Evolutionary conservation across 1,140 invertebrate species (phyloP).

Genomic region (Leptinotarsa undecemlineata): DNA sequence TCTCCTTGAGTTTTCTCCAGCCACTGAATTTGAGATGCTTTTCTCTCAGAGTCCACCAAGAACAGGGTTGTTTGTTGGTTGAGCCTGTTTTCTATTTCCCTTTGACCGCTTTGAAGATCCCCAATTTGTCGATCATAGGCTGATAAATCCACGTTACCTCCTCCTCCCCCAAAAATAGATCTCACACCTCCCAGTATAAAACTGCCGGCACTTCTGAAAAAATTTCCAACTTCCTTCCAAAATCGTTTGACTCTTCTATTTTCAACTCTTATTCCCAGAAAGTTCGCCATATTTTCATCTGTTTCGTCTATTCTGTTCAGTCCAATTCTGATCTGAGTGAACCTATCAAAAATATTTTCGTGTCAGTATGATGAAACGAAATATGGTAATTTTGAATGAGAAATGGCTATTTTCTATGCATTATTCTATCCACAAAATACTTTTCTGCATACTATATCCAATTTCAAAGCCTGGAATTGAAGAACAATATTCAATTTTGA

Average conservation of each 20-base stretch:
- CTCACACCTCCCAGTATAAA: not conserved
- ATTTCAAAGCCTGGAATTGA: no score
- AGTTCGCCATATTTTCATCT: constrained; percentile 17
- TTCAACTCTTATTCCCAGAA: constrained; percentile 16
- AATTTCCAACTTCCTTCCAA: not conserved
- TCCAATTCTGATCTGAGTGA: not conserved
- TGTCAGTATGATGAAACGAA: not conserved
- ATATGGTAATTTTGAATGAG: no score
- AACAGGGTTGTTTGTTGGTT: constrained; percentile 1
- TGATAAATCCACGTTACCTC: not conserved
- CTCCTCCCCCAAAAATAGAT: constrained; percentile 6
- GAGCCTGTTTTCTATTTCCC: constrained; percentile 11
- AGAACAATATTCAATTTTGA: no score
- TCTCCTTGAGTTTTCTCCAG: constrained; percentile 11
- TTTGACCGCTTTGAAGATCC: constrained; percentile 3
- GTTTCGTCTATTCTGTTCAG: constrained; percentile 14
- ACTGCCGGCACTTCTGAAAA: not conserved
- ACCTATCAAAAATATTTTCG: constrained; percentile 8
- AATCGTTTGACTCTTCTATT: constrained; percentile 14
- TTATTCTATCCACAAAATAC: no score
- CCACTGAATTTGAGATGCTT: not conserved
- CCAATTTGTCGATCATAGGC: constrained; percentile 2
- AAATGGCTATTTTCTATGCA: no score
- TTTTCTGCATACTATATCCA: no score
- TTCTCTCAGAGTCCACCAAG: not conserved